Evolutionary conservation across 2,888 invertebrate species (phyloP).

Genomic region (Metellina segmentata): DNA sequence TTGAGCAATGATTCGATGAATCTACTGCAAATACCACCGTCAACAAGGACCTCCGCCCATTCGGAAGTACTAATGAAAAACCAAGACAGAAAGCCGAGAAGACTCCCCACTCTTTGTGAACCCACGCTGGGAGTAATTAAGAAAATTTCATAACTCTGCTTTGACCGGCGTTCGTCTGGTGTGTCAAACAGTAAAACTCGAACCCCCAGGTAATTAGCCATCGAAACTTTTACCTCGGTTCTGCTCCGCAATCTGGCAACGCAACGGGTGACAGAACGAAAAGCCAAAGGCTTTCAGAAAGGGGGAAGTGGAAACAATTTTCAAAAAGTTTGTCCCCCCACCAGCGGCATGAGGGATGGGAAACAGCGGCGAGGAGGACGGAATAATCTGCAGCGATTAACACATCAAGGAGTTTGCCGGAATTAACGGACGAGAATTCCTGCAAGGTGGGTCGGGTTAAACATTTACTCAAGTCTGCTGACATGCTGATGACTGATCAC

Average conservation of each 20-base stretch:
- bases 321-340: constrained; percentile 48
- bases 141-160: constrained; percentile 49
- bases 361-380: not conserved
- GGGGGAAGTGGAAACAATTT: constrained; percentile 34
- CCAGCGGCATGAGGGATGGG: constrained; percentile 34
- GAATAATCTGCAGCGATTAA: constrained; percentile 62
- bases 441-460: constrained; percentile 39
- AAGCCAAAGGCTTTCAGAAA: not conserved
- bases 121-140: constrained; percentile 41
- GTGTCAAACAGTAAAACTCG: constrained; percentile 58
- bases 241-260: constrained; percentile 9
- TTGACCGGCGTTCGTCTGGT: not conserved
- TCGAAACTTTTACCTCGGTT: constrained; percentile 22
- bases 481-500: constrained; percentile 42
- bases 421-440: constrained; percentile 40
- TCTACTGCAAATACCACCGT: constrained; percentile 19
- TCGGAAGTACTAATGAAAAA: constrained; percentile 64
- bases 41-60: not conserved
- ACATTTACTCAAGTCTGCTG: constrained; percentile 40
- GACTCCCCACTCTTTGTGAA: not conserved
- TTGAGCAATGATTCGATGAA: not conserved
- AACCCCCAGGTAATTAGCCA: constrained; percentile 50
- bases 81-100: constrained; percentile 37
- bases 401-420: constrained; percentile 47
- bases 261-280: constrained; percentile 27